Conservation (phyloP, 1,140 invertebrate species). For the Eriosoma lanigerum region DNA sequence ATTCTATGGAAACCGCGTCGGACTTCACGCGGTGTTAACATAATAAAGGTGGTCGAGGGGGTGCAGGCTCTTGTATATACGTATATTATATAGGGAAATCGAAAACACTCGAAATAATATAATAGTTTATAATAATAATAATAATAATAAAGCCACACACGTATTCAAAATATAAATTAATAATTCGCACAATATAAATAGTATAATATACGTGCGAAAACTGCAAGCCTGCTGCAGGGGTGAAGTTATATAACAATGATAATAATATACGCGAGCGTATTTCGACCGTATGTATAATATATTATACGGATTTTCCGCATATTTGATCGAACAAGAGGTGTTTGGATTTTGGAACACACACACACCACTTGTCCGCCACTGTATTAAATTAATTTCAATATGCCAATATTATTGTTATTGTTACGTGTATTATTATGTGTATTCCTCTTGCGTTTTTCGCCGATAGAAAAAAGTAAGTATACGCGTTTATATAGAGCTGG, state of each 20-base stretch:
- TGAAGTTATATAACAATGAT: not conserved
- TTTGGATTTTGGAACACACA: not conserved
- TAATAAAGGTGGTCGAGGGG: constrained; percentile 19
- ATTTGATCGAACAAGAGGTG: constrained; percentile 18
- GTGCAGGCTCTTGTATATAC: not conserved
- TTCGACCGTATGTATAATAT: not conserved
- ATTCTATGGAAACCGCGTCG: constrained; percentile 1
- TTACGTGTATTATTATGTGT: not conserved
- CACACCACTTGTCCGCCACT: constrained; percentile 36
- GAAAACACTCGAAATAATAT: constrained; percentile 31
- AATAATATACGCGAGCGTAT: not conserved
- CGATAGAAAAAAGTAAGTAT: too few species aligned
- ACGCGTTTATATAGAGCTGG: too few species aligned
- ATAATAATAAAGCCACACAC: constrained; percentile 37
- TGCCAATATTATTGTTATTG: constrained; percentile 8
- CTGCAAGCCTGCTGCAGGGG: not conserved
- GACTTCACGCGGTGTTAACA: not conserved
- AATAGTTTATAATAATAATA: constrained; percentile 27
- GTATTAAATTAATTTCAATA: constrained; percentile 45
- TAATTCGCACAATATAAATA: not conserved
- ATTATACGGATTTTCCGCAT: constrained; percentile 38
- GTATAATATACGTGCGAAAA: not conserved
- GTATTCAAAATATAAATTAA: not conserved
- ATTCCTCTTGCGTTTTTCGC: not conserved
- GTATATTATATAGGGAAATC: not conserved